Evolutionary conservation across 53 echinoderm and acorn worm species (phyloP), one percentile per base, ranked within the genome.

Genomic region (Paelopatides confundens): DNA sequence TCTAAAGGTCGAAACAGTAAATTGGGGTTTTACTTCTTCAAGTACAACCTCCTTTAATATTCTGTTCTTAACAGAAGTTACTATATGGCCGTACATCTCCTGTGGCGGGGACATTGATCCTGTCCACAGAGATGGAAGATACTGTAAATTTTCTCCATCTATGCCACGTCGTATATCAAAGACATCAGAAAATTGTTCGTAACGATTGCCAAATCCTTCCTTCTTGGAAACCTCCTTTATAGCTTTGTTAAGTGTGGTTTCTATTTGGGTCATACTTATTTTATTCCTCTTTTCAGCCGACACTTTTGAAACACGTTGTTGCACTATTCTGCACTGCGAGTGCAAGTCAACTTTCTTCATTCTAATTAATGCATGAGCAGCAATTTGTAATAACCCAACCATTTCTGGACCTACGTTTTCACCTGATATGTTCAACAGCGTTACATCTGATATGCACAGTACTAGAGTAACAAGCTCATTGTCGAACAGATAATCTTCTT

Each of bases 71-170:
- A 77, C 26, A 10, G 13, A 37, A 12, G 46, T 46, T 5, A 77
- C 50, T 0, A 49, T 31, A 11, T 77, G 37, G 50, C 77, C 39
- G 12, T 77, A 77, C 1, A n/a, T 29, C 26, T 77, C 37, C 38
- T 43, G 38, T 37, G 77, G 77, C 10, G 77, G 77, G 14, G 77
- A 77, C 77, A 77, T 77, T 46, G 77, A 27, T 5, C 77, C 77
- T 49, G 24, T 49, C 26, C 50, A 76, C 2, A 76, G 27, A 1
- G 24, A 21, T 40, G 76, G 76, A 10, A 76, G 18, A 76, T 37
- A 76, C 27, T 76, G 77, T 30, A 77, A 49, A 38, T 77, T 77
- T 39, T 46, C 47, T 2, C 48, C 48, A 12, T 48, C 14, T 9
- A 48, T 48, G 21, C 26, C 77, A 23, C n/a, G 48, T 0, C 50